A percentile compares a stretch with the other conserved stretches of the same genome.
phyloP scores from a whole-genome alignment of 2,113 vertebrate genomes.

The Todiramphus chloris region DNA sequence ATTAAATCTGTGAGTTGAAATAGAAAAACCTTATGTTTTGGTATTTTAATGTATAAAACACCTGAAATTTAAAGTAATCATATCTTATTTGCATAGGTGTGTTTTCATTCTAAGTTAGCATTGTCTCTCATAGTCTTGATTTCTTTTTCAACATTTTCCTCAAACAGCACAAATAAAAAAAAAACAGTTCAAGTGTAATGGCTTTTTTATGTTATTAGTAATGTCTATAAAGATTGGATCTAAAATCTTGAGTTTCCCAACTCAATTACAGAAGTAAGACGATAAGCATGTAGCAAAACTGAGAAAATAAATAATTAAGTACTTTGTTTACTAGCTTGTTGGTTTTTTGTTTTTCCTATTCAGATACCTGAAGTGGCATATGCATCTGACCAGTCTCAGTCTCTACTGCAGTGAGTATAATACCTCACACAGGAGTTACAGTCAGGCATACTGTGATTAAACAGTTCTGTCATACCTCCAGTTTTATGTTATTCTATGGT shows the following conservation, averaged over 20 bases:
- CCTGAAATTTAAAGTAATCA: neutral
- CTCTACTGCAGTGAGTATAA: slow-evolving; percentile 68
- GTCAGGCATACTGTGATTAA: neutral
- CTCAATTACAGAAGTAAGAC: neutral
- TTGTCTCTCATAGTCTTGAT: neutral
- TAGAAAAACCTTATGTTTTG: neutral
- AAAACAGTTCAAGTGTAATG: neutral
- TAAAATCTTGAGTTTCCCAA: neutral
- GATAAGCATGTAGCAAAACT: neutral
- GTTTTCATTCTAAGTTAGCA: neutral
- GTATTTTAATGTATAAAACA: neutral
- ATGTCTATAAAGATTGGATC: neutral
- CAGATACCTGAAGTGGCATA: slow-evolving; percentile 1
- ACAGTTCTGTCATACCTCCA: neutral
- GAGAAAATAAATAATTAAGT: neutral
- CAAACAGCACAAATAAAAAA: neutral
- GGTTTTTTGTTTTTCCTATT: neutral
- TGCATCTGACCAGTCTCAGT: slow-evolving; percentile 33
- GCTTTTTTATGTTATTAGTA: neutral
- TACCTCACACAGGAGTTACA: neutral
- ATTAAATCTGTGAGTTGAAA: neutral
- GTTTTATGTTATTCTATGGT: neutral
- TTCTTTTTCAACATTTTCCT: neutral
- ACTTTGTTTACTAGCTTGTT: neutral
- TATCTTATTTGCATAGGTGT: neutral